Base-by-base conservation (phyloP, 1,140 invertebrate genomes). In the Andrena cerasifolii region DNA sequence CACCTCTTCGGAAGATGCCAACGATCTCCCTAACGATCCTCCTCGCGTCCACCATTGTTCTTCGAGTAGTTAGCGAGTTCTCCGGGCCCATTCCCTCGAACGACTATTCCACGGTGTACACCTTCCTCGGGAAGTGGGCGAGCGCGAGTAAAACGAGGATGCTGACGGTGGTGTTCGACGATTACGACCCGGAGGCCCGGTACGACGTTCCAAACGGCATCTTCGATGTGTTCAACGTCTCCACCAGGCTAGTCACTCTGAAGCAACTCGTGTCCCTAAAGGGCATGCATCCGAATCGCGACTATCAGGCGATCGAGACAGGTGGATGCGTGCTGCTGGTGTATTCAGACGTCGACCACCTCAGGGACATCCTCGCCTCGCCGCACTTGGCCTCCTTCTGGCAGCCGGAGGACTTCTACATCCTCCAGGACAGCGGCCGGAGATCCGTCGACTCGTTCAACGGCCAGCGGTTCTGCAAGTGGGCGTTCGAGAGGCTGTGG, bases 161-260 rank as follows among this genome's bases (percentile, higher is more conserved):
- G 36, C 61, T 80, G 53, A 78, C 79, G 1, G 36, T 79, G 1
- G 45, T 79, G 5, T 33, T 66, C 54, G 77, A 79, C 14, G 71
- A 79, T 31, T 47, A 63, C 68, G 45, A 31, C 0, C 16, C 8
- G 0, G 12, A 18, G 0, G 8, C 31, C 3, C 0, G 2, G 0
- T 26, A 45, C 16, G 12, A 65, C 1, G 0, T 63, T 6, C 76
- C 58, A 6, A 18, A 12, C 0, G 5, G 0, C 0, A 5, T 65
- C 1, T 4, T 56, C 14, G 4, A 18, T 7, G 2, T 14, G 2
- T 2, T 62, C 2, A 71, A 63, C 40, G 31, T 63, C 4, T 47
- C 73, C 8, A 12, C 0, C 0, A 43, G 16, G 2, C 4, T 79
- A 12, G 12, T 79, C 43, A 75, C 53, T 10, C 14, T 79, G 31